These are phyloP conservation scores for Morone chrysops DNA, from an alignment of 2,113 vertebrate species.

Conservation along the genomic window DNA sequence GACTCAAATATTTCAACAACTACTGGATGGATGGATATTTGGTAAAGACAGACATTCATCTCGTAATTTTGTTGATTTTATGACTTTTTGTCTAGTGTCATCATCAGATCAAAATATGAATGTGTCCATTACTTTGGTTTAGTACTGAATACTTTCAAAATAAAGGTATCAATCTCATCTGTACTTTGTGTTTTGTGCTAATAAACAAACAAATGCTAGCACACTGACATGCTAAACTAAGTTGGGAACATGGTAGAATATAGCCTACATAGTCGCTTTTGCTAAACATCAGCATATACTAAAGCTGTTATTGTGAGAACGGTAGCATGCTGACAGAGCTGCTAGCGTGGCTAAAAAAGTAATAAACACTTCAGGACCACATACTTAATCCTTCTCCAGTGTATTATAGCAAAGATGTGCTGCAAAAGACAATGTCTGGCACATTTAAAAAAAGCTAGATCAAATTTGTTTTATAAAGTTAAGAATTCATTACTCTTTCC, in stretches of 20 bases:
- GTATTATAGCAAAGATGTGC: background rate
- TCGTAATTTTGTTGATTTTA: background rate
- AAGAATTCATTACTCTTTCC: background rate
- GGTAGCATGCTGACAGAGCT: background rate
- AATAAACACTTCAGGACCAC: background rate
- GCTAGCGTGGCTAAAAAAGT: background rate
- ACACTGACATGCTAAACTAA: background rate
- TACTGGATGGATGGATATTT: background rate
- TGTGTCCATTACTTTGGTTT: background rate
- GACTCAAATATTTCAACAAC: background rate
- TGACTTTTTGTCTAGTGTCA: background rate
- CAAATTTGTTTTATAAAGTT: background rate
- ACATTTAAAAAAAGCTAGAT: conserved; percentile 9
- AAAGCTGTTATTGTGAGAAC: background rate
- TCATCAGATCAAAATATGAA: background rate
- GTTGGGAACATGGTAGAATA: background rate
- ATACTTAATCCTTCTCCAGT: conserved; percentile 6
- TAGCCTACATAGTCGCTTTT: background rate
- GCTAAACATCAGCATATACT: background rate
- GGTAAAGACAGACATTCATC: too few relatives aligned
- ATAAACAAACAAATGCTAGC: background rate
- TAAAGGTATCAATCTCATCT: background rate
- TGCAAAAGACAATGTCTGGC: conserved; percentile 3
- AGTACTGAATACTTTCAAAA: background rate
- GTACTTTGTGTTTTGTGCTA: background rate